These are phyloP conservation scores for Cichlasoma orientale DNA, from an alignment of 2,797 vertebrate species.

Conservation along the genomic window DNA sequence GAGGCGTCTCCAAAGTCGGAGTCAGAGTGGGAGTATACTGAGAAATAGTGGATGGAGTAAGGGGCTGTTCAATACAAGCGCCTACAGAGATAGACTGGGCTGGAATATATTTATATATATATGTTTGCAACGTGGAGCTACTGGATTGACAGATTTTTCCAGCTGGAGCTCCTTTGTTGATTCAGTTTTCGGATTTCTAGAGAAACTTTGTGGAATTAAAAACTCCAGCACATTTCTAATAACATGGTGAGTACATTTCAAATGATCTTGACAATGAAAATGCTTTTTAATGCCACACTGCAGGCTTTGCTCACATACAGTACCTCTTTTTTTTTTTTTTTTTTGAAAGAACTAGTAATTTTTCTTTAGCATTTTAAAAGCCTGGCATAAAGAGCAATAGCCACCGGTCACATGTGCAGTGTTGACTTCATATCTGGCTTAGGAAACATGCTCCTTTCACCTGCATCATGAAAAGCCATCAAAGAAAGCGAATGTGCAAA, in stretches of 20 bases:
- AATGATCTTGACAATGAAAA: not conserved
- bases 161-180: not conserved
- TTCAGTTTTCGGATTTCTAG: constrained; percentile 3
- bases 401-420: constrained; percentile 19
- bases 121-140: constrained; percentile 12
- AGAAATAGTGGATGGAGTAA: constrained; percentile 41
- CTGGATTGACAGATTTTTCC: not conserved
- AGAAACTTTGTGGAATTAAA: not conserved
- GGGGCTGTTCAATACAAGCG: constrained; percentile 34
- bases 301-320: not conserved
- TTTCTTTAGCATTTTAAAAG: not conserved
- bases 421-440: not conserved
- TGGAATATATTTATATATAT: constrained; percentile 3
- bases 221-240: not conserved
- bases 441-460: constrained; percentile 16
- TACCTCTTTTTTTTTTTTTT: not conserved
- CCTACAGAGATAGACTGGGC: constrained; percentile 4
- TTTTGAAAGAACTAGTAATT: fast-evolving
- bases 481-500: constrained; percentile 28
- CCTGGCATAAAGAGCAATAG: not conserved
- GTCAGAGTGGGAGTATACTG: constrained; percentile 49
- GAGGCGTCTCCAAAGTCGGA: constrained; percentile 49
- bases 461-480: constrained; percentile 56
- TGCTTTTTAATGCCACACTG: not conserved
- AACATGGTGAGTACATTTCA: constrained; percentile 48